A percentile compares a stretch with the other conserved stretches of the same genome.
phyloP scores from a whole-genome alignment of 2,797 vertebrate species.

The Coendou prehensilis region DNA sequence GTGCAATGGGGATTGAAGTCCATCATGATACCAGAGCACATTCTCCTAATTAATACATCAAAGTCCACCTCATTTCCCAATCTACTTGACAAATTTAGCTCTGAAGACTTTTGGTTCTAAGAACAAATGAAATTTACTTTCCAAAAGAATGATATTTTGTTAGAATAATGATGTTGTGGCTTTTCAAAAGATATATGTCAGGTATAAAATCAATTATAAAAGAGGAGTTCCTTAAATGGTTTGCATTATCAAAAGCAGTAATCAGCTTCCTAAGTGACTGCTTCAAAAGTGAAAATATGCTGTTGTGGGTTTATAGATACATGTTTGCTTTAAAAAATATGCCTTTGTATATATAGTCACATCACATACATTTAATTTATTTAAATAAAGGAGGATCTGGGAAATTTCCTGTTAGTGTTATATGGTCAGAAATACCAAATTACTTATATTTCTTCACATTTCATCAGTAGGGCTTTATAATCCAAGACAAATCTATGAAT shows the following conservation, averaged over 20 bases:
- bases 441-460: constrained; percentile 62
- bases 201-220: constrained; percentile 50
- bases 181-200: constrained; percentile 58
- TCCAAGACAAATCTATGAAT: constrained; percentile 61
- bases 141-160: constrained; percentile 32
- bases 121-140: constrained; percentile 59
- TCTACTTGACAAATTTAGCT: constrained; percentile 50
- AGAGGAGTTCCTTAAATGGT: not conserved
- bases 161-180: not conserved
- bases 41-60: not conserved
- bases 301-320: not conserved
- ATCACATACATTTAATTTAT: constrained; percentile 35
- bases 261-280: not conserved
- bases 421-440: not conserved
- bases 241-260: constrained; percentile 48
- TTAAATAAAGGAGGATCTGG: constrained; percentile 33
- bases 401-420: constrained; percentile 39
- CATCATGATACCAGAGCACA: not conserved
- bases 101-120: constrained; percentile 43
- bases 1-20: not conserved
- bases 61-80: not conserved
- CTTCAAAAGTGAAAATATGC: not conserved
- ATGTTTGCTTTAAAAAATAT: not conserved
- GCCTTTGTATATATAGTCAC: not conserved
- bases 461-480: constrained; percentile 38